Conservation (phyloP, 1,140 invertebrate species). For the Eufriesea mexicana region DNA sequence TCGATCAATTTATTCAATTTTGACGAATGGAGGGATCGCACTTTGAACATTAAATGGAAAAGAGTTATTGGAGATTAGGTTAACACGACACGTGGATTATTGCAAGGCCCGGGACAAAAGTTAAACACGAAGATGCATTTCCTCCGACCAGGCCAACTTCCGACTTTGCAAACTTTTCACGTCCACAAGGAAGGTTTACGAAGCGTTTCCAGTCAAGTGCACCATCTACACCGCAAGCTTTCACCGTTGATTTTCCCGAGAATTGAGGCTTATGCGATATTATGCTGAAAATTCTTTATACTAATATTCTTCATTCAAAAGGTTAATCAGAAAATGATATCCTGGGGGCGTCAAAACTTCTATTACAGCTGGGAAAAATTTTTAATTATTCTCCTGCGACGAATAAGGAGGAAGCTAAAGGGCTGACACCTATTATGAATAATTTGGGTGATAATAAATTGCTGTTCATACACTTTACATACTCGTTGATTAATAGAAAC, state of each 20-base stretch:
- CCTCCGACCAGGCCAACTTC: neutral
- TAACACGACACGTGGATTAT: neutral
- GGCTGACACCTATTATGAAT: no score
- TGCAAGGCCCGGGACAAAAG: neutral
- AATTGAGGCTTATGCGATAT: neutral
- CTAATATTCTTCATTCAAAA: neutral
- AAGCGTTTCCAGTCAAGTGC: neutral
- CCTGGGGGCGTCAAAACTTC: no score
- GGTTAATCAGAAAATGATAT: neutral
- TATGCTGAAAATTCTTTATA: neutral
- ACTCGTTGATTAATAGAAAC: no score
- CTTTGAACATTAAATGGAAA: no score
- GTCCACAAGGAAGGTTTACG: neutral
- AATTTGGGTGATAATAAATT: no score
- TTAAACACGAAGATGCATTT: neutral
- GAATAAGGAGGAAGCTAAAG: no score
- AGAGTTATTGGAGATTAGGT: neutral
- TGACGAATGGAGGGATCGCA: no score
- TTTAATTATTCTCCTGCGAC: no score
- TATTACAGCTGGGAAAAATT: no score
- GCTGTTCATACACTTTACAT: no score
- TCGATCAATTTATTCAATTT: no score
- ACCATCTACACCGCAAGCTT: neutral
- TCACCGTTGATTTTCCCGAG: neutral
- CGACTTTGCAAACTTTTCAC: constrained; percentile 3